phyloP scores from a whole-genome alignment of 35 echinoderm and acorn worm species.

The Heliocidaris tuberculata region DNA sequence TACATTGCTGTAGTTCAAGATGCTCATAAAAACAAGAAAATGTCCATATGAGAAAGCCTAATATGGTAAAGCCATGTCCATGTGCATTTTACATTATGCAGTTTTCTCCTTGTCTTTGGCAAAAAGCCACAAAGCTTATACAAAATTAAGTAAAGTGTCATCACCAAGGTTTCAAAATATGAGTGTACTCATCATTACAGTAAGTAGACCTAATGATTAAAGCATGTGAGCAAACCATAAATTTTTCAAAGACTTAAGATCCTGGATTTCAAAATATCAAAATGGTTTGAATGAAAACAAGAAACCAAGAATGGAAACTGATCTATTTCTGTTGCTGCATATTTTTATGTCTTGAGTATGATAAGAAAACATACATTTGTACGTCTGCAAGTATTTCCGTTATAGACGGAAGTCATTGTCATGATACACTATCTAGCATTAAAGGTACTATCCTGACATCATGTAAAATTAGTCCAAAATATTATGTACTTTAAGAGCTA shows the following conservation, averaged over 20 bases:
- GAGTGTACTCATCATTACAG: not conserved
- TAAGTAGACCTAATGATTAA: not conserved
- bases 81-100: not conserved
- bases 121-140: not conserved
- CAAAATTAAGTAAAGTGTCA: not conserved
- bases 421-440: not conserved
- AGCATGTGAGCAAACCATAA: not conserved
- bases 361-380: not conserved
- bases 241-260: not conserved
- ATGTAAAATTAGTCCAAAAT: no score
- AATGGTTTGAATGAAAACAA: not conserved
- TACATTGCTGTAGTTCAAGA: not conserved
- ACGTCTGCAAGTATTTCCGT: not conserved
- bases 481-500: no score
- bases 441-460: not conserved
- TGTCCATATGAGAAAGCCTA: not conserved
- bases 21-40: not conserved
- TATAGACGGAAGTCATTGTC: not conserved
- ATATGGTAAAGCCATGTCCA: not conserved
- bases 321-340: not conserved
- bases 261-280: not conserved
- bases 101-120: not conserved
- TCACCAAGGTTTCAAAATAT: not conserved
- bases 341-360: no score
- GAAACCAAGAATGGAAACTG: not conserved